Evolutionary conservation across 2,888 invertebrate genomes (phyloP), one percentile per base, ranked within the genome.

Genomic region (Andrena hattorfiana): DNA sequence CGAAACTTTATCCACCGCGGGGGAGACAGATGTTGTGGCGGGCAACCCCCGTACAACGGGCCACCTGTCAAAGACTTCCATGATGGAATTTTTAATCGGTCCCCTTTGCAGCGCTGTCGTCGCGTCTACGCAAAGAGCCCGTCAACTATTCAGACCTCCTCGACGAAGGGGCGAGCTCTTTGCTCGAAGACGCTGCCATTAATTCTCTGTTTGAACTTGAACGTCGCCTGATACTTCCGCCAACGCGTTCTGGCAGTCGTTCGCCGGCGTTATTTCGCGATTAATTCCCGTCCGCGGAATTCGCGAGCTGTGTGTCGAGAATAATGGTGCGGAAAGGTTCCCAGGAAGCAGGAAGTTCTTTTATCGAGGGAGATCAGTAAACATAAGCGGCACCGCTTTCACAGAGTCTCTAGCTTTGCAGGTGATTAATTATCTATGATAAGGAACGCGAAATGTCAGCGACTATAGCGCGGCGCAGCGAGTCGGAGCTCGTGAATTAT

Each of bases 21-120:
- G 70, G 49, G n/a, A 62, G 90, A 90, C 93, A 93, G 92, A 92
- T 93, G 92, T 90, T 89, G 80, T 72, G 70, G 73, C 77, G 82
- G 75, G 76, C 87, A 87, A 42, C 89, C 89, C 91, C 86, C 86
- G 81, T 87, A 70, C 85, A 82, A 77, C 85, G 79, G 79, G 80
- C 87, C 93, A 93, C 93, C 93, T 93, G 93, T 91, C 92, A 91
- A 90, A 89, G 89, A 85, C 74, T 60, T 87, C 87, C 89, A 88
- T 92, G 92, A 93, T 93, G 91, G 93, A 92, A 93, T 93, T 93
- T 93, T 93, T 92, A 91, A 93, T 92, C 85, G 81, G 66, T 16
- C 74, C 82, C 64, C 84, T 90, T 87, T 72, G 48, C 30, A 51
- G 20, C 23, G 79, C 76, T 51, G 73, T 42, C 30, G 72, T 62